Conservation (phyloP, 2,888 invertebrate species). For the Perdita meconis region DNA sequence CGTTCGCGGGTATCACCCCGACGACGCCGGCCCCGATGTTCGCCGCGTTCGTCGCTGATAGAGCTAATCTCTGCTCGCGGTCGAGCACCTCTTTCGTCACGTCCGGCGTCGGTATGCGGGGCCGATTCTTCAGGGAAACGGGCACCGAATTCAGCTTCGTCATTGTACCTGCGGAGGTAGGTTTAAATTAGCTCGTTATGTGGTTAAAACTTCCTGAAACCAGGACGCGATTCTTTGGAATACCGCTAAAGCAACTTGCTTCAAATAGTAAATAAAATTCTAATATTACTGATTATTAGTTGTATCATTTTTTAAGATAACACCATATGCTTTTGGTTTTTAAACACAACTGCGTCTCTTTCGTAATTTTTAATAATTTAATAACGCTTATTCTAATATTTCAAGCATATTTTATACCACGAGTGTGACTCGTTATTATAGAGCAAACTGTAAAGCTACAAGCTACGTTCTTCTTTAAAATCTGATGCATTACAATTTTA, state of each 20-base stretch:
- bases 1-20: slow-evolving; percentile 87
- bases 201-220: neutral
- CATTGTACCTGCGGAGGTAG: slow-evolving; percentile 85
- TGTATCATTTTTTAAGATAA: too few relatives aligned
- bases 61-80: slow-evolving; percentile 88
- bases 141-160: slow-evolving; percentile 89
- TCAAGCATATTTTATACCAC: too few relatives aligned
- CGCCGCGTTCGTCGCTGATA: slow-evolving; percentile 82
- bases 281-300: too few relatives aligned
- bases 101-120: slow-evolving; percentile 95
- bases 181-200: slow-evolving; percentile 12
- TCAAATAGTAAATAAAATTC: too few relatives aligned
- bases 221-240: neutral
- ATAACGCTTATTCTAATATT: too few relatives aligned
- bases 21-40: slow-evolving; percentile 87
- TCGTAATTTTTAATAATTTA: too few relatives aligned
- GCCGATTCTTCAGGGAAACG: slow-evolving; percentile 90
- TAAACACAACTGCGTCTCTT: too few relatives aligned
- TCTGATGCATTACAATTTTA: too few relatives aligned
- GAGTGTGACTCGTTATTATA: too few relatives aligned
- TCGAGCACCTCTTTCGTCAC: slow-evolving; percentile 92
- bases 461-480: too few relatives aligned
- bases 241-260: neutral
- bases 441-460: too few relatives aligned
- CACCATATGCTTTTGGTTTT: too few relatives aligned